phyloP scores from a whole-genome alignment of 1,140 invertebrate species.

The Lethrus apterus region DNA sequence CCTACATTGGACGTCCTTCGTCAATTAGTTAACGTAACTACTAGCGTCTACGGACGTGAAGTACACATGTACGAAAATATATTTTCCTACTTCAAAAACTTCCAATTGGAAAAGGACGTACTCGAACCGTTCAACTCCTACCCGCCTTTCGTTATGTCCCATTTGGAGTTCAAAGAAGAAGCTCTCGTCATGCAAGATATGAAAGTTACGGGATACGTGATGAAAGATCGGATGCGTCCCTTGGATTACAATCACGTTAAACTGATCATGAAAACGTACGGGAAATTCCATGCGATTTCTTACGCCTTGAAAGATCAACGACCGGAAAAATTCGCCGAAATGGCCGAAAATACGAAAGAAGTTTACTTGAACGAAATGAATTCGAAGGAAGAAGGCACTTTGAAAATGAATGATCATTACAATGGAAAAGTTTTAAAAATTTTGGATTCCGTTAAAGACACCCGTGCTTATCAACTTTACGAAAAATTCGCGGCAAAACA shows the following conservation, averaged over 20 bases:
- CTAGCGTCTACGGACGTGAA: constrained; percentile 27
- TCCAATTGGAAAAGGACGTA: constrained; percentile 25
- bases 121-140: constrained; percentile 19
- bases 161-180: constrained; percentile 39
- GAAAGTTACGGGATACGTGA: constrained; percentile 36
- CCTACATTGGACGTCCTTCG: not conserved
- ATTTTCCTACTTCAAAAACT: constrained; percentile 22
- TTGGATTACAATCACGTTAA: constrained; percentile 16
- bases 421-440: not conserved
- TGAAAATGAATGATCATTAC: not conserved
- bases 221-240: constrained; percentile 41
- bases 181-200: constrained; percentile 50
- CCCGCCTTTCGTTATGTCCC: constrained; percentile 22
- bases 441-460: not conserved
- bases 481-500: not conserved
- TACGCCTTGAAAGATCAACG: constrained; percentile 18
- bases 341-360: not conserved
- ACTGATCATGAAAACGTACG: constrained; percentile 17
- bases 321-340: constrained; percentile 12
- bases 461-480: not conserved
- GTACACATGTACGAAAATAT: constrained; percentile 27
- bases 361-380: constrained; percentile 1
- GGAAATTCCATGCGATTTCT: constrained; percentile 20
- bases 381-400: not conserved
- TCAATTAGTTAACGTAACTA: too few relatives aligned